Evolutionary conservation across 1,140 invertebrate species (phyloP).

Genomic region (Venturia canescens): DNA sequence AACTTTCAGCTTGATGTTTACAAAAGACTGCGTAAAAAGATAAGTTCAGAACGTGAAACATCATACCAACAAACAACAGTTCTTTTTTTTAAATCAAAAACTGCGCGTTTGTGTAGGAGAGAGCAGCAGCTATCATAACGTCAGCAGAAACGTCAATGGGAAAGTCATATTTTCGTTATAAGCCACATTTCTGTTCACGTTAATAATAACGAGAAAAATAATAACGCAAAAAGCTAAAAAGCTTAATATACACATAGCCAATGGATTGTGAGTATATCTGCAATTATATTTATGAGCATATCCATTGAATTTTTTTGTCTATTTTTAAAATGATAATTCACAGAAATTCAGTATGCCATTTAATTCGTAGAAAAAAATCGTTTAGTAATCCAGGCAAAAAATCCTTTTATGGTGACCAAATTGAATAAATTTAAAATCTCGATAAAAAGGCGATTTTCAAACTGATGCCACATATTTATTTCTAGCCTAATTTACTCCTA

Average conservation of each 20-base stretch:
- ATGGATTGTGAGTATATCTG: too few species aligned
- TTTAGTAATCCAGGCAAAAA: too few species aligned
- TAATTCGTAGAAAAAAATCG: too few species aligned
- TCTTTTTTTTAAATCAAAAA: not conserved
- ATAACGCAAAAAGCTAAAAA: not conserved
- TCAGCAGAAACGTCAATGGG: not conserved
- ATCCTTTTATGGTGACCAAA: too few species aligned
- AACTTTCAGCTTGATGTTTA: not conserved
- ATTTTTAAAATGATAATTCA: not conserved
- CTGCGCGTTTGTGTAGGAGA: not conserved
- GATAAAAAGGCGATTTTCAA: too few species aligned
- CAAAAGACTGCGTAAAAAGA: not conserved
- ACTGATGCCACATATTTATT: too few species aligned
- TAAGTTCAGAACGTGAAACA: not conserved
- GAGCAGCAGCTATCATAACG: not conserved
- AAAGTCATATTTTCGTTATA: not conserved
- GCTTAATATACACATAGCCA: too few species aligned
- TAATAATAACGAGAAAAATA: constrained; percentile 2
- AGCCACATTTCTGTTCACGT: not conserved
- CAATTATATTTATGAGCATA: too few species aligned
- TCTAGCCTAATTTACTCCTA: too few species aligned
- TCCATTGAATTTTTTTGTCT: too few species aligned
- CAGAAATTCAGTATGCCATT: too few species aligned
- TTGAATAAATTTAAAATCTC: too few species aligned
- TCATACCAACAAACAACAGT: constrained; percentile 1